Percentiles rank a stretch among this genome's conserved stretches.
Evolutionary conservation across 2,113 vertebrate species (phyloP).

Genomic region (Rhineura floridana): DNA sequence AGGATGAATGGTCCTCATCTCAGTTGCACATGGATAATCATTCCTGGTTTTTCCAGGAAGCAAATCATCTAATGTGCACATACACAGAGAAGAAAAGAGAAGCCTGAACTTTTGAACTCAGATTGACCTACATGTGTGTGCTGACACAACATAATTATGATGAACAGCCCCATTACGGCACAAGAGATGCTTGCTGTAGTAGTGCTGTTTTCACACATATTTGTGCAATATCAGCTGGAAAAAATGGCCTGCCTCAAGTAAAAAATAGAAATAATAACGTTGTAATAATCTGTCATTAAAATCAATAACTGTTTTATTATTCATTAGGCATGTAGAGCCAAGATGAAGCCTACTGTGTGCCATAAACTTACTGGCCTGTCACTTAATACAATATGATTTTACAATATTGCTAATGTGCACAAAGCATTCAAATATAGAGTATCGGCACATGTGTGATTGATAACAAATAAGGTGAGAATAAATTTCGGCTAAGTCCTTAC

Average conservation of each 20-base stretch:
- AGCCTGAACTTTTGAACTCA: conserved; percentile 61
- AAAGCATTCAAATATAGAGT: conserved; percentile 67
- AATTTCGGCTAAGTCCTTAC: conserved; percentile 56
- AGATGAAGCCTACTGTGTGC: conserved; percentile 57
- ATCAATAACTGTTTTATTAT: conserved; percentile 76
- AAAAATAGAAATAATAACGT: conserved; percentile 53
- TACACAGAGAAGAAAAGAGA: conserved; percentile 7
- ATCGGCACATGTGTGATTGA: conserved; percentile 69
- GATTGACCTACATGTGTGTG: conserved; percentile 47
- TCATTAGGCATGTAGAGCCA: conserved; percentile 57
- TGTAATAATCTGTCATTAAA: conserved; percentile 71
- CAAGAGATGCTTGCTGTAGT: conserved; percentile 50
- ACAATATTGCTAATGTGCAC: conserved; percentile 68
- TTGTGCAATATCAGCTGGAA: conserved; percentile 49
- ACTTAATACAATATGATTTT: conserved; percentile 68
- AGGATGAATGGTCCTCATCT: neutral
- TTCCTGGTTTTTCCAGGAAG: conserved; percentile 41
- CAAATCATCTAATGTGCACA: conserved; percentile 23
- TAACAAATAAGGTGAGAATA: conserved; percentile 58
- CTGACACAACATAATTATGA: conserved; percentile 65
- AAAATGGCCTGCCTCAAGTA: conserved; percentile 47
- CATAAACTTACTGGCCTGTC: conserved; percentile 67
- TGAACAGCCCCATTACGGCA: conserved; percentile 52
- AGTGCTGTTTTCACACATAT: conserved; percentile 42
- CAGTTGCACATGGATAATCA: neutral